phyloP scores from a whole-genome alignment of 2,888 invertebrate species.

The Acronicta alni region DNA sequence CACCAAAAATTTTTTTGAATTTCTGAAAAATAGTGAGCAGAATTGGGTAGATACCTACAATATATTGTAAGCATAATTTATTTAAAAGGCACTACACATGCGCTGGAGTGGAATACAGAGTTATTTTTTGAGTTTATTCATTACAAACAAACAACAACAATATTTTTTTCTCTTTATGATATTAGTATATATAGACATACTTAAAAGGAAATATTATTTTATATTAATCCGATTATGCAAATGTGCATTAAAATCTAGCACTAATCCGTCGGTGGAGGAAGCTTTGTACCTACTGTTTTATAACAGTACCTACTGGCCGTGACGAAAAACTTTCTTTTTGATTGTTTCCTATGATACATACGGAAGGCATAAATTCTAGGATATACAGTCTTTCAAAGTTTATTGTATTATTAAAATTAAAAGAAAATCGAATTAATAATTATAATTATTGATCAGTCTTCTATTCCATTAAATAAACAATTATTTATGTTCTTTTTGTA shows the following conservation, averaged over 20 bases:
- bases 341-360: constrained; percentile 29
- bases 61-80: not conserved
- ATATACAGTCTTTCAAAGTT: not conserved
- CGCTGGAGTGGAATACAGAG: constrained; percentile 34
- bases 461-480: no score
- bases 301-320: constrained; percentile 41
- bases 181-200: no score
- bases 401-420: no score
- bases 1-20: not conserved
- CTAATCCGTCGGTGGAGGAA: constrained; percentile 30
- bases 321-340: constrained; percentile 51
- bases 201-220: constrained; percentile 8
- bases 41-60: not conserved
- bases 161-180: no score
- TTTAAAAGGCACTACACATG: constrained; percentile 4
- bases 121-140: no score
- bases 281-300: constrained; percentile 44
- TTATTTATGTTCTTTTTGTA: no score
- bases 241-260: constrained; percentile 26
- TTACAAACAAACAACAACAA: no score
- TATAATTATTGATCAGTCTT: no score
- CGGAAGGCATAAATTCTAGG: not conserved
- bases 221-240: constrained; percentile 46
- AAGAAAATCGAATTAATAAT: no score
- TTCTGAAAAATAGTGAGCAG: not conserved